Evolutionary conservation across 2,888 invertebrate species (phyloP).

Genomic region (Hydroisotoma schaefferi): DNA sequence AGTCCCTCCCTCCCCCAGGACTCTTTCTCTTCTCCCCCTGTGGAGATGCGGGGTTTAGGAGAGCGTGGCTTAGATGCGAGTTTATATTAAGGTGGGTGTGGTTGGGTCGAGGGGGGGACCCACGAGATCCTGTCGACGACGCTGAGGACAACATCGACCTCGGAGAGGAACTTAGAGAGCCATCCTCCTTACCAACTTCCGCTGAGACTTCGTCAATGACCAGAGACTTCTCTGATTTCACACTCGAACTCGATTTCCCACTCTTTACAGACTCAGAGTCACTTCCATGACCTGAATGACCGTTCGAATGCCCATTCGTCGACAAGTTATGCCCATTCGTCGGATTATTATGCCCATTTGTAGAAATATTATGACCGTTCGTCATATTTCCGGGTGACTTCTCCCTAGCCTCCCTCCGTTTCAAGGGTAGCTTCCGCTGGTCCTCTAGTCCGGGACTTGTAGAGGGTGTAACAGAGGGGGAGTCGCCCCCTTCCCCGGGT

Average conservation of each 20-base stretch:
- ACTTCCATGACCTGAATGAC: slow-evolving; percentile 19
- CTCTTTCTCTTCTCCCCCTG: slow-evolving; percentile 14
- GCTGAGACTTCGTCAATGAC: neutral
- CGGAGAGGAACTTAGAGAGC: slow-evolving; percentile 30
- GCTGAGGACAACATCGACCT: slow-evolving; percentile 35
- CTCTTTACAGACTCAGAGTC: slow-evolving; percentile 35
- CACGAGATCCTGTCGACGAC: slow-evolving; percentile 31
- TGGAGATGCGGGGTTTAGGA: slow-evolving; percentile 28
- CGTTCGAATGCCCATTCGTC: slow-evolving; percentile 19
- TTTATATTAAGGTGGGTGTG: no score
- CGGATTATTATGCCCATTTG: neutral
- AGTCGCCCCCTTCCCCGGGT: slow-evolving; percentile 32
- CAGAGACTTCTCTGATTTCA: slow-evolving; percentile 16
- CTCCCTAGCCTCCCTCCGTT: neutral
- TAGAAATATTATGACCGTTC: slow-evolving; percentile 8
- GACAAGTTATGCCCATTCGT: neutral
- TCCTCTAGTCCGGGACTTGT: slow-evolving; percentile 12
- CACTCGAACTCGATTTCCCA: slow-evolving; percentile 35
- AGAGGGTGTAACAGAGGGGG: slow-evolving; percentile 12
- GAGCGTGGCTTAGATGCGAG: no score
- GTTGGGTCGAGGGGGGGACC: slow-evolving; percentile 21
- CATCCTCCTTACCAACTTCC: neutral
- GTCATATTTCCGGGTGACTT: neutral
- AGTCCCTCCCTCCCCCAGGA: no score
- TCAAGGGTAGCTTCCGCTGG: slow-evolving; percentile 8